Conservation (phyloP, 2,888 invertebrate species). For the Asteroscopus sphinx region DNA sequence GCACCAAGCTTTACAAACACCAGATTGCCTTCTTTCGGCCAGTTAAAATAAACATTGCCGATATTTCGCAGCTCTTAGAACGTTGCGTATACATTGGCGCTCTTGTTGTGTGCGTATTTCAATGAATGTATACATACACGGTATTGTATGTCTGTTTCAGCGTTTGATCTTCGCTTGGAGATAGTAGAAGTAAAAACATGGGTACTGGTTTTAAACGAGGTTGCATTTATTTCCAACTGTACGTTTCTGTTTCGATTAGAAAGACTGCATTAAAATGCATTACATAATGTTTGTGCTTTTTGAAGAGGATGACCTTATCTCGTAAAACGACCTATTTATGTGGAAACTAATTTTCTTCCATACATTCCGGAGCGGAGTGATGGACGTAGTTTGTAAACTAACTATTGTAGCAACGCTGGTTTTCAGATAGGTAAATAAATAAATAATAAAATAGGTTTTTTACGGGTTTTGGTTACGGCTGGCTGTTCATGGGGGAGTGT, state of each 20-base stretch:
- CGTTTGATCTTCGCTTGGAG: slow-evolving; percentile 56
- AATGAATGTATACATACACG: slow-evolving; percentile 51
- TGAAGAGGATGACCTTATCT: not conserved
- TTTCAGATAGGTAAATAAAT: no score
- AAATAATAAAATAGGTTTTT: no score
- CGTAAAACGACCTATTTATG: no score
- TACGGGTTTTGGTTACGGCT: no score
- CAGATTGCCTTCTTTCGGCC: slow-evolving; percentile 89
- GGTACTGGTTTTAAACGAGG: slow-evolving; percentile 40
- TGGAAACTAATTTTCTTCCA: no score
- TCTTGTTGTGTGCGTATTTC: slow-evolving; percentile 51
- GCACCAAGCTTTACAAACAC: slow-evolving; percentile 73
- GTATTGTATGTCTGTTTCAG: slow-evolving; percentile 55
- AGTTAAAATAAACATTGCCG: slow-evolving; percentile 86
- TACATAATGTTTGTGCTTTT: not conserved
- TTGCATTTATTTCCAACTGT: slow-evolving; percentile 47
- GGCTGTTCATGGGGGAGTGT: no score
- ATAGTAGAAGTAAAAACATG: slow-evolving; percentile 47
- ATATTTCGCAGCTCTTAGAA: slow-evolving; percentile 85
- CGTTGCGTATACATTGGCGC: slow-evolving; percentile 62
- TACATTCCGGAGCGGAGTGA: no score
- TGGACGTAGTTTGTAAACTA: no score
- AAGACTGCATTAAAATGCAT: not conserved
- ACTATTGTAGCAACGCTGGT: no score
- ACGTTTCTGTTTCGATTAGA: slow-evolving; percentile 19